Evolutionary conservation across 2,888 invertebrate species (phyloP).

Genomic region (Lasioglossum villosulum): DNA sequence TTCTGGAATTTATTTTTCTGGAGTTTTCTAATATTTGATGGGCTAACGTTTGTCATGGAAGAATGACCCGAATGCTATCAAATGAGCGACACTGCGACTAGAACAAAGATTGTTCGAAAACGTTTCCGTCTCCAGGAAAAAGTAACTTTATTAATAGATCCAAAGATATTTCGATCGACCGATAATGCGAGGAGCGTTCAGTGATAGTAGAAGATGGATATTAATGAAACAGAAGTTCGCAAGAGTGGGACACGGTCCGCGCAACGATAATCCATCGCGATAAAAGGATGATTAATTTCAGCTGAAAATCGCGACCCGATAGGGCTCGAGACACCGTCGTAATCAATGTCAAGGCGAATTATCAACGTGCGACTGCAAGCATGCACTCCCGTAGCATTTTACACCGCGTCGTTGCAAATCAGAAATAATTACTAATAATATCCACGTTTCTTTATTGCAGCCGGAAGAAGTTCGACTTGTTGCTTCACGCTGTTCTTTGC

Average conservation of each 20-base stretch:
- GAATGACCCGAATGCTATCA: no score
- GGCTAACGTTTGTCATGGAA: no score
- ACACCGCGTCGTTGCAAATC: not conserved
- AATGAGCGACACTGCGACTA: not conserved
- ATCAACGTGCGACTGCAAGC: conserved; percentile 6
- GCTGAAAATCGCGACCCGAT: conserved; percentile 39
- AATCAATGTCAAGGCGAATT: conserved; percentile 37
- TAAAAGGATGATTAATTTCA: conserved; percentile 52
- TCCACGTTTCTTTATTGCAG: not conserved
- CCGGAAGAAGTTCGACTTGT: not conserved
- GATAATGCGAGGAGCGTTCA: conserved; percentile 17
- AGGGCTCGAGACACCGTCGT: conserved; percentile 10
- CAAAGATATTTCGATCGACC: conserved; percentile 1
- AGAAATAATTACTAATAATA: not conserved
- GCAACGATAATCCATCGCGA: conserved; percentile 27
- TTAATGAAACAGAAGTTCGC: conserved; percentile 23
- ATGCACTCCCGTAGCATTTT: not conserved
- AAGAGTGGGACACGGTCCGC: not conserved
- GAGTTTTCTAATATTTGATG: no score
- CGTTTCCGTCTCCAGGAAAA: not conserved
- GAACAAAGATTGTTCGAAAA: not conserved
- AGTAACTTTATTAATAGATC: conserved; percentile 29
- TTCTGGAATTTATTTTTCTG: no score
- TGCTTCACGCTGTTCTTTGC: not conserved
- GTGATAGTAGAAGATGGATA: conserved; percentile 28